A percentile compares a stretch with the other conserved stretches of the same genome.
Conservation (phyloP, 2,888 invertebrate species). For the Bursaphelenchus okinawaensis region DNA sequence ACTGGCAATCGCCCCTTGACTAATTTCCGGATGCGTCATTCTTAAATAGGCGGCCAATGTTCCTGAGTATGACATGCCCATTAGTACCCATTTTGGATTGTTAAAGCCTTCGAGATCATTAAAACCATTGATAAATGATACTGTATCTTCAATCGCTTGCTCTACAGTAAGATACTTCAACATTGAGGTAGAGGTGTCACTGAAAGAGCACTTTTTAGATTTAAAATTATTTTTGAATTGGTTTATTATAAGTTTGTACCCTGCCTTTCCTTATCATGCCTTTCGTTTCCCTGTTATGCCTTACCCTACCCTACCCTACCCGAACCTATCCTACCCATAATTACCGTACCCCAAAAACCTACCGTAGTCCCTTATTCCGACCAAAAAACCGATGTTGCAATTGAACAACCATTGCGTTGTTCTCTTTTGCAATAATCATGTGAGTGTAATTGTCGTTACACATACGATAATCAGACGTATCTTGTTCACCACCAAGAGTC, state of each 20-base stretch:
- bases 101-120: slow-evolving; percentile 31
- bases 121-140: slow-evolving; percentile 68
- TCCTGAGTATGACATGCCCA: slow-evolving; percentile 36
- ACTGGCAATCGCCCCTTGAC: slow-evolving; percentile 11
- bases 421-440: slow-evolving; percentile 30
- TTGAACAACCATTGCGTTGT: slow-evolving; percentile 42
- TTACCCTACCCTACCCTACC: too few species aligned
- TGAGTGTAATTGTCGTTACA: slow-evolving; percentile 22
- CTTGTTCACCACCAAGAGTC: slow-evolving; percentile 87
- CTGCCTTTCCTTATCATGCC: too few species aligned
- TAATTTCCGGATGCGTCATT: slow-evolving; percentile 8
- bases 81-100: slow-evolving; percentile 48
- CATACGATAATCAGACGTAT: slow-evolving; percentile 46
- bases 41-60: slow-evolving; percentile 13
- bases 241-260: too few species aligned
- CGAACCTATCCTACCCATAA: too few species aligned
- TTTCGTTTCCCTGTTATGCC: too few species aligned
- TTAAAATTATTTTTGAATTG: too few species aligned
- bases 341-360: background rate
- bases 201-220: too few species aligned
- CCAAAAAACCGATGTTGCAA: slow-evolving; percentile 48
- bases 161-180: slow-evolving; percentile 69
- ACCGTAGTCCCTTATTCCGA: slow-evolving; percentile 9
- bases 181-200: slow-evolving; percentile 75
- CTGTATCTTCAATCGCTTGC: slow-evolving; percentile 71